Conservation (phyloP, 2,888 invertebrate species). For the Helobdella robusta region DNA sequence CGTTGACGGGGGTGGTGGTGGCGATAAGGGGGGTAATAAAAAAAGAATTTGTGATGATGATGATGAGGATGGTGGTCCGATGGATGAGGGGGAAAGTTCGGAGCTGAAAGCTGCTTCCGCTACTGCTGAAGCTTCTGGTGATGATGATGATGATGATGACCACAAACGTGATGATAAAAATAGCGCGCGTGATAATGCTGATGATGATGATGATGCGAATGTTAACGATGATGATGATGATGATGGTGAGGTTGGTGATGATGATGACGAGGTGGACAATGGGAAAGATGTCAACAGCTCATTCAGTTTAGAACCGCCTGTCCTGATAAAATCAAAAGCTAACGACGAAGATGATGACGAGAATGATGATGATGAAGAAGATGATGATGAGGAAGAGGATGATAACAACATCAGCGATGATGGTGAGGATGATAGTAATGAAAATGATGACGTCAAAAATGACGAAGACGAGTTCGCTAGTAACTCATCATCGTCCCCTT, state of each 20-base stretch:
- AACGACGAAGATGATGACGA: neutral
- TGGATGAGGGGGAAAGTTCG: neutral
- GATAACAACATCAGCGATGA: neutral
- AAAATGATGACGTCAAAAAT: neutral
- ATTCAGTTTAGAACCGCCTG: neutral
- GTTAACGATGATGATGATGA: too few species aligned
- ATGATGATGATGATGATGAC: neutral
- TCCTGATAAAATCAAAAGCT: neutral
- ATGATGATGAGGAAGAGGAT: neutral
- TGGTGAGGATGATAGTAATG: neutral
- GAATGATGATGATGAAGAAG: neutral
- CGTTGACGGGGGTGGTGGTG: too few species aligned
- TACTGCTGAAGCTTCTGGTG: neutral
- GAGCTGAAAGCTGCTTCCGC: neutral
- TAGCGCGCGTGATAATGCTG: too few species aligned
- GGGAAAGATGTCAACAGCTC: too few species aligned
- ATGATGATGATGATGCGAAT: too few species aligned
- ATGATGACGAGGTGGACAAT: too few species aligned
- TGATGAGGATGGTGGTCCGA: neutral
- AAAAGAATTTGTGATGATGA: too few species aligned
- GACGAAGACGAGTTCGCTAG: neutral
- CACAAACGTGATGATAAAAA: neutral
- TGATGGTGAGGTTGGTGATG: too few species aligned
- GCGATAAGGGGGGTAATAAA: too few species aligned
- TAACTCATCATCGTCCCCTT: too few species aligned